phyloP scores from a whole-genome alignment of 2,113 vertebrate species.

The Seriola rivoliana region DNA sequence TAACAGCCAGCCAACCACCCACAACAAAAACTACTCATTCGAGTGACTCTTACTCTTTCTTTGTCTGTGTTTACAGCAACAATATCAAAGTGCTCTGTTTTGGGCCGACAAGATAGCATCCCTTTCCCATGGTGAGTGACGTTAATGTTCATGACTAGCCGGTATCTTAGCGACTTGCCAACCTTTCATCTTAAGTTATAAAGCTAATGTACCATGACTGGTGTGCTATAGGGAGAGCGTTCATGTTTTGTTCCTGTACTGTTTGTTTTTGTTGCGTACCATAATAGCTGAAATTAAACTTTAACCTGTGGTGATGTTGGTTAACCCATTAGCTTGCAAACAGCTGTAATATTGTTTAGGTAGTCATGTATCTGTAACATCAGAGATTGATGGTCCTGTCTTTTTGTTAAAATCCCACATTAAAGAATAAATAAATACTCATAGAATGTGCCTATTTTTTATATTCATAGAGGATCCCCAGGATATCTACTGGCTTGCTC shows the following conservation, averaged over 20 bases:
- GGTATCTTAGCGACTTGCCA: neutral
- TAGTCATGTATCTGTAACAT: neutral
- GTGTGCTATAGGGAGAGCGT: neutral
- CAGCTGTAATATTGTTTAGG: neutral
- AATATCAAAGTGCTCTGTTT: conserved; percentile 99
- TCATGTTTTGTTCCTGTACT: neutral
- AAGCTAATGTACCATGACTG: neutral
- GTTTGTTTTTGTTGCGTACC: neutral
- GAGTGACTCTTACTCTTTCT: neutral
- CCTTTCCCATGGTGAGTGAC: conserved; percentile 93
- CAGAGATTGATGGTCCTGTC: neutral
- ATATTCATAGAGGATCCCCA: conserved; percentile 91
- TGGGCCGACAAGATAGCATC: conserved; percentile 99
- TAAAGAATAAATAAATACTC: too few species aligned
- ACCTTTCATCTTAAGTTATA: neutral
- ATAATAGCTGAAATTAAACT: neutral
- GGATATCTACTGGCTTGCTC: conserved; percentile 98
- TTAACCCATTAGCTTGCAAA: neutral
- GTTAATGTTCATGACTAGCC: neutral
- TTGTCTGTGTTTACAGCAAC: conserved; percentile 88
- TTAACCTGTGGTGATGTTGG: neutral
- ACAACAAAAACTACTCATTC: neutral
- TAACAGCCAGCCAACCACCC: neutral
- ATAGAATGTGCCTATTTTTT: too few species aligned
- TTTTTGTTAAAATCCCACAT: neutral